phyloP scores from a whole-genome alignment of 2,113 vertebrate genomes.

The Glaucidium brasilianum region DNA sequence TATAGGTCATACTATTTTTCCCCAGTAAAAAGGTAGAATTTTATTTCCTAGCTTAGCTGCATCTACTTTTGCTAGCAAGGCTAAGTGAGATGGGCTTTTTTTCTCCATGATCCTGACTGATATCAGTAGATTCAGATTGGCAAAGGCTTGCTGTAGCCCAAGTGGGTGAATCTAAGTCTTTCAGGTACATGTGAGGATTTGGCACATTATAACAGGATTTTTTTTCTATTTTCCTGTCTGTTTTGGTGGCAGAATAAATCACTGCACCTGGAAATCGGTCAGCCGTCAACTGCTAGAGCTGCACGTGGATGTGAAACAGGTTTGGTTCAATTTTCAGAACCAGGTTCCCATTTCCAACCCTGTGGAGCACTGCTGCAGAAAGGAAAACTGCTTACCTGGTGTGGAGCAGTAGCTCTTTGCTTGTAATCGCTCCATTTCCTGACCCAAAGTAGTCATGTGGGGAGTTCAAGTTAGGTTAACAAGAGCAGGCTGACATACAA shows the following conservation, averaged over 20 bases:
- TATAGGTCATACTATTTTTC: neutral
- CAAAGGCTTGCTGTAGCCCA: neutral
- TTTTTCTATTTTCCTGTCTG: neutral
- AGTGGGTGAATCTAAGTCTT: neutral
- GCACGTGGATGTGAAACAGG: neutral
- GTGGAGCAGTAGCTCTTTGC: neutral
- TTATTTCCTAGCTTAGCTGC: neutral
- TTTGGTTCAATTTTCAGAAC: neutral
- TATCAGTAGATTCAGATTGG: neutral
- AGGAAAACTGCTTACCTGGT: neutral
- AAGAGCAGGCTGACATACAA: neutral
- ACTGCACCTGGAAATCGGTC: neutral
- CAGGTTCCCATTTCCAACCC: neutral
- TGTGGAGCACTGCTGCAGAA: neutral
- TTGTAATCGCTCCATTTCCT: neutral
- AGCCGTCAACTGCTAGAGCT: neutral
- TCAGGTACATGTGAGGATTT: neutral
- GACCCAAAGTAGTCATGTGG: neutral
- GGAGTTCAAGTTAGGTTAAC: constrained; percentile 37
- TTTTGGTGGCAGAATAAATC: neutral
- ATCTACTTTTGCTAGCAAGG: neutral
- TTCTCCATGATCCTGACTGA: neutral
- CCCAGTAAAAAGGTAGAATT: neutral
- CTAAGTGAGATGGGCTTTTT: neutral
- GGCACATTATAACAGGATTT: neutral